Base-by-base conservation (phyloP, 2,888 invertebrate species). In the Amorpha juglandis region DNA sequence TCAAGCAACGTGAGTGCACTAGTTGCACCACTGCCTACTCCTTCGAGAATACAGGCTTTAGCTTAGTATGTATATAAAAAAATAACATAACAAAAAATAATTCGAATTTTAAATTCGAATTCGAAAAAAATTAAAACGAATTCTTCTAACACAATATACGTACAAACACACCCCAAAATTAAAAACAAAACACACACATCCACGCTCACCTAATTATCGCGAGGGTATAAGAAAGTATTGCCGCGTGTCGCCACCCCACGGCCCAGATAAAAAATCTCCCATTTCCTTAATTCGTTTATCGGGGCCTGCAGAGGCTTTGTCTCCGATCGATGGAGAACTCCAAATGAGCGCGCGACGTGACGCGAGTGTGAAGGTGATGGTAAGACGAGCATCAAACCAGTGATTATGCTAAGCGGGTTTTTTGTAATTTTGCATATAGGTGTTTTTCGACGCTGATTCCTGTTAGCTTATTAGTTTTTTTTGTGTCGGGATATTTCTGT, bases 221-320 rank as follows among this genome's bases (percentile, higher is more conserved):
- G 82, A 89, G 92, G 92, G 91, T 92, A 92, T 92, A 92, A 92
- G 92, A 92, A 92, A 92, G 92, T 91, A 91, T 92, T 91, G 92
- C 90, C 91, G 92, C 92, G 91, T 91, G 91, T 88, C 89, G 78
- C 80, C 70, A 77, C 79, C 73, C 85, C 78, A 72, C 86, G 87
- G 87, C 88, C 89, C 90, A 91, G 92, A 92, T 92, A 93, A 93
- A 93, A 93, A 93, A 93, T 93, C 92, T 92, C 92, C 92, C 91
- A 92, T 92, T 92, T 92, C 92, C 92, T 92, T 93, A 93, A 93
- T 93, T 93, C 92, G 92, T 93, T 93, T 93, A 93, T 93, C 92
- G 92, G 91, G 89, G 87, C 86, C 82, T 87, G 87, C 80, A 84
- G 87, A 87, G 90, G 90, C 92, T 92, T 92, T 93, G 92, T 92